Conservation (phyloP, 2,888 invertebrate genomes). For the Dynastes hyllus region DNA sequence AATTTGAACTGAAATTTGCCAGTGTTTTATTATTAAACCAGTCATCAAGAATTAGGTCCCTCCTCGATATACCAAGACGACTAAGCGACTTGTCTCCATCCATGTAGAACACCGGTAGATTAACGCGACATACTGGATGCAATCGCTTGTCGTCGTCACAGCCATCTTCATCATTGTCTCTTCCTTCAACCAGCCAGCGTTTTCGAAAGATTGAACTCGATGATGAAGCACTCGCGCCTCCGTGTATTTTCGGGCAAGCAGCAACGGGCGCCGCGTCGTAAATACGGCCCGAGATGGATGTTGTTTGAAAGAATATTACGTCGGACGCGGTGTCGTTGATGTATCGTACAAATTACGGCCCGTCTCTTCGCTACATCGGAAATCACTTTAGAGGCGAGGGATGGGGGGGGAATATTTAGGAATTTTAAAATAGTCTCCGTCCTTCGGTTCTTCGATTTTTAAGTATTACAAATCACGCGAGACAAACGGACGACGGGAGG, state of each 20-base stretch:
- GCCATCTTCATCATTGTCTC: constrained; percentile 2
- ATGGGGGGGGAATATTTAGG: no score
- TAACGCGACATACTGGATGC: constrained; percentile 13
- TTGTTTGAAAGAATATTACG: constrained; percentile 47
- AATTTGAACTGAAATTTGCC: background rate
- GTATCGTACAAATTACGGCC: constrained; percentile 51
- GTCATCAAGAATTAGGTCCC: constrained; percentile 14
- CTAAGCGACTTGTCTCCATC: constrained; percentile 19
- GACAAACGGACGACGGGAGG: constrained; percentile 12
- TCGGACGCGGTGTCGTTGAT: constrained; percentile 43
- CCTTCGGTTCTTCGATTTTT: constrained; percentile 27
- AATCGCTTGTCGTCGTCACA: constrained; percentile 3
- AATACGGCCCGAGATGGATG: constrained; percentile 34
- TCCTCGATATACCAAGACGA: constrained; percentile 7
- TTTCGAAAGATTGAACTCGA: background rate
- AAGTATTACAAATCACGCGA: constrained; percentile 44
- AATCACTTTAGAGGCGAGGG: constrained; percentile 53
- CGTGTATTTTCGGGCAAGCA: constrained; percentile 33
- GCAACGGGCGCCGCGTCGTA: constrained; percentile 30
- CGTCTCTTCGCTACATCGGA: constrained; percentile 52
- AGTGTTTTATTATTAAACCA: constrained; percentile 13
- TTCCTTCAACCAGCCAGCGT: background rate
- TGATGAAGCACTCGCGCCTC: constrained; percentile 30
- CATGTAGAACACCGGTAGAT: constrained; percentile 39
- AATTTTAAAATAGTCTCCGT: no score